Conservation (phyloP, 2,797 vertebrate genomes). For the Rhabdophis nuchalis region DNA sequence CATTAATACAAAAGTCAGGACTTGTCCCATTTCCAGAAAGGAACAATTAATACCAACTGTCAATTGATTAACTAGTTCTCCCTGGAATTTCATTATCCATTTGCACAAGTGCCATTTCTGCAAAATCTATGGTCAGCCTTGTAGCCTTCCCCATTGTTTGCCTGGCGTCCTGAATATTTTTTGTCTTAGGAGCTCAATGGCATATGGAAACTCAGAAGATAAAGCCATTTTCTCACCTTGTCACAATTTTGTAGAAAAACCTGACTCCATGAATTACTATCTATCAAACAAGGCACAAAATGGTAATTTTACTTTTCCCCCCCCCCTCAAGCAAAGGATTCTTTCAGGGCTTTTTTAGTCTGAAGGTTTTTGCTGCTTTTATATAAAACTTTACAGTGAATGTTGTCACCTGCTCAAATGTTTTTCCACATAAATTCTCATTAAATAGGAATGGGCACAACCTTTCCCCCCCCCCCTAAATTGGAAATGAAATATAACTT, state of each 20-base stretch:
- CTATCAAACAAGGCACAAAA: background rate
- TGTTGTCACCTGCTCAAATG: background rate
- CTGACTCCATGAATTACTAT: background rate
- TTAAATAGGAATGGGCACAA: background rate
- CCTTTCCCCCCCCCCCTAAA: background rate
- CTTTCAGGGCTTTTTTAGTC: background rate
- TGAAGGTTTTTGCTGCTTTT: background rate
- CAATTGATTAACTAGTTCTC: conserved; percentile 35
- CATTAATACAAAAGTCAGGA: conserved; percentile 7
- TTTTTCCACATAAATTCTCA: background rate
- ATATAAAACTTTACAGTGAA: background rate
- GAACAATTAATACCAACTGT: conserved; percentile 23
- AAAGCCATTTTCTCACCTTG: background rate
- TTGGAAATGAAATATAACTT: background rate
- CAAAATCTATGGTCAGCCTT: conserved; percentile 6
- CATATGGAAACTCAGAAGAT: background rate
- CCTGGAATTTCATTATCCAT: background rate
- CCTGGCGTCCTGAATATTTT: background rate
- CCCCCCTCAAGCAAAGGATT: background rate
- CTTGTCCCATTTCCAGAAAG: background rate
- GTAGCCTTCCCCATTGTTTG: background rate
- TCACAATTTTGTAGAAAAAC: background rate
- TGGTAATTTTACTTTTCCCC: background rate
- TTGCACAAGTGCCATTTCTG: conserved; percentile 8
- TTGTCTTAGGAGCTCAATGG: background rate